Conservation (phyloP, 2,113 vertebrate species). For the Laticauda colubrina region DNA sequence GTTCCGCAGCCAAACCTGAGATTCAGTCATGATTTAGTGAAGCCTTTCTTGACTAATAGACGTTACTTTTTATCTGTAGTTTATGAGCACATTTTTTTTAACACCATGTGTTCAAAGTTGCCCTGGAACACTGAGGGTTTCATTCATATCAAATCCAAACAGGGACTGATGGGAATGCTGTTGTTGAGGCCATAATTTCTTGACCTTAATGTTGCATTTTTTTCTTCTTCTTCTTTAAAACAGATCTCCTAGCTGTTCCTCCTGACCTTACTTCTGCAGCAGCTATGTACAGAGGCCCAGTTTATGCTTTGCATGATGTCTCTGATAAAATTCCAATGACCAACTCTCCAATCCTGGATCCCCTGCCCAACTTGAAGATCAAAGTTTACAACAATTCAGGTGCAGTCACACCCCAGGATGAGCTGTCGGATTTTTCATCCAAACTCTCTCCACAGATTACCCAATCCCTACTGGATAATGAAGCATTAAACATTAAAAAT, state of each 20-base stretch:
- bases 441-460: conserved; percentile 92
- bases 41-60: not conserved
- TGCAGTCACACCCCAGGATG: conserved; percentile 88
- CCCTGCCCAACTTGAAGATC: conserved; percentile 91
- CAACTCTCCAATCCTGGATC: conserved; percentile 92
- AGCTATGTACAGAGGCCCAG: conserved; percentile 93
- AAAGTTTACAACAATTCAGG: conserved; percentile 91
- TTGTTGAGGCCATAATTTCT: not conserved
- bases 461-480: conserved; percentile 85
- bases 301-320: conserved; percentile 89
- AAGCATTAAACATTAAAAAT: conserved; percentile 85
- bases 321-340: conserved; percentile 98
- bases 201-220: not conserved
- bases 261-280: conserved; percentile 94
- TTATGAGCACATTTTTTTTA: not conserved
- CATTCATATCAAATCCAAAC: not conserved
- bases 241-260: conserved; percentile 89
- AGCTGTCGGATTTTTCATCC: conserved; percentile 84
- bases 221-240: conserved; percentile 39
- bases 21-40: not conserved
- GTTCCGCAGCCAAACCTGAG: not conserved
- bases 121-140: not conserved
- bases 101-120: not conserved
- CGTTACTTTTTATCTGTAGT: not conserved
- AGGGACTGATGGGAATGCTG: not conserved